These are phyloP conservation scores for Drosophila multiciliata DNA, from an alignment of 2,888 invertebrate species.

Conservation along the genomic window DNA sequence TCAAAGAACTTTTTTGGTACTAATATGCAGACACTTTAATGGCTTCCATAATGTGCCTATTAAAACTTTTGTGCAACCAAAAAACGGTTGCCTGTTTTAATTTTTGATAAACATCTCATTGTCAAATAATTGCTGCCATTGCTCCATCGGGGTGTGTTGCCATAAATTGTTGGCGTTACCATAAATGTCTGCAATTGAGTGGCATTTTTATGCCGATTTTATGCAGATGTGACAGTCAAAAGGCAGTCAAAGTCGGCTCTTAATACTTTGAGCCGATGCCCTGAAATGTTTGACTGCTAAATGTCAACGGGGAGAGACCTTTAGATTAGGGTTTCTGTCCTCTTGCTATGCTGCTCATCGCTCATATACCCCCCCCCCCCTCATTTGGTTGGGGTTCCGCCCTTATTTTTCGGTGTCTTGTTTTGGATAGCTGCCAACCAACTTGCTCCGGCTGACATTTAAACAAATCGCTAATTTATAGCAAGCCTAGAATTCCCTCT, in stretches of 20 bases:
- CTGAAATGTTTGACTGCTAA: constrained; percentile 58
- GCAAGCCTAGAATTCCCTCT: constrained; percentile 25
- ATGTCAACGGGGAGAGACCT: constrained; percentile 70
- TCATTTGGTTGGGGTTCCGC: not conserved
- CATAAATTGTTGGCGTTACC: constrained; percentile 48
- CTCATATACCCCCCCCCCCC: not conserved
- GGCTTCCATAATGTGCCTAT: not conserved
- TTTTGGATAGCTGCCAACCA: constrained; percentile 44
- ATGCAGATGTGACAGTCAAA: constrained; percentile 72
- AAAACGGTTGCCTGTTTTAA: not conserved
- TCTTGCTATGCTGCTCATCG: constrained; percentile 1
- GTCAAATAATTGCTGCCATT: constrained; percentile 46
- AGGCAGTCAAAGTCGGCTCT: constrained; percentile 43
- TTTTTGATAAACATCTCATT: constrained; percentile 30
- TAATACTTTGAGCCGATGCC: constrained; percentile 25
- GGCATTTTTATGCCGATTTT: constrained; percentile 73
- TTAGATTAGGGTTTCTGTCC: constrained; percentile 29
- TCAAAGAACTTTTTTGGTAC: not conserved
- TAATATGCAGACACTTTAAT: not conserved
- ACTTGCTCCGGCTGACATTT: constrained; percentile 66
- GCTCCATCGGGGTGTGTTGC: not conserved
- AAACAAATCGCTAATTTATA: constrained; percentile 79
- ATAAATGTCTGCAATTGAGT: constrained; percentile 73
- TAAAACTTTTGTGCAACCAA: not conserved
- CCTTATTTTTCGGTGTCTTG: constrained; percentile 30